phyloP scores from a whole-genome alignment of 2,797 vertebrate genomes.

The Pseudomugil gertrudae region DNA sequence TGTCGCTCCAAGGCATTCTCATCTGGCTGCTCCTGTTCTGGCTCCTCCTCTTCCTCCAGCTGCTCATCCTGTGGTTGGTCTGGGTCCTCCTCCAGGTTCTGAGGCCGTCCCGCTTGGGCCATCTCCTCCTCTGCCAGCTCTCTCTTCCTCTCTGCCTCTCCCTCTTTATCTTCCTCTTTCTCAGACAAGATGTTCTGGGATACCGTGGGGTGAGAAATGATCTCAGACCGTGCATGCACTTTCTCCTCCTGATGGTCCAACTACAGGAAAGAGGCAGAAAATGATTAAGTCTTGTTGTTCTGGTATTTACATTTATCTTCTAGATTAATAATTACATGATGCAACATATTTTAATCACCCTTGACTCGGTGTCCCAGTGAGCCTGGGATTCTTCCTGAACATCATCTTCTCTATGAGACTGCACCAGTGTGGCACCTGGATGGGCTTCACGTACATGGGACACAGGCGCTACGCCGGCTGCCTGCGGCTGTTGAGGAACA shows the following conservation, averaged over 20 bases:
- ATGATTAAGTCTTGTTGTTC: not conserved
- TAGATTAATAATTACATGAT: not conserved
- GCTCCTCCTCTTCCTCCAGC: constrained; percentile 66
- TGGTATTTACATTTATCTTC: not conserved
- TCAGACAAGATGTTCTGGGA: constrained; percentile 42
- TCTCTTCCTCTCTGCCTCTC: constrained; percentile 81
- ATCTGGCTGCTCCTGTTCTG: constrained; percentile 68
- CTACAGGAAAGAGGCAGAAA: constrained; percentile 28
- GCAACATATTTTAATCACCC: constrained; percentile 42
- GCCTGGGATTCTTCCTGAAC: constrained; percentile 22
- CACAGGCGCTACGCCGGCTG: constrained; percentile 25
- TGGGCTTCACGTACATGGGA: constrained; percentile 46
- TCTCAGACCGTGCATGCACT: constrained; percentile 15
- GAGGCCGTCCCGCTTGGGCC: constrained; percentile 92
- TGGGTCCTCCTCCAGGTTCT: constrained; percentile 88
- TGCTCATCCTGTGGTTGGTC: constrained; percentile 83
- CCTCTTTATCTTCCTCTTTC: constrained; percentile 68
- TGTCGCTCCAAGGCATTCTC: constrained; percentile 78
- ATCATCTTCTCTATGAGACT: constrained; percentile 20
- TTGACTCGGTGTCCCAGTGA: constrained; percentile 43
- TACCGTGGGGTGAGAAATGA: constrained; percentile 26
- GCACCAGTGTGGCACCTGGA: not conserved
- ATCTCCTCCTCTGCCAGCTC: constrained; percentile 93
- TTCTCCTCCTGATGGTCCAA: constrained; percentile 46
- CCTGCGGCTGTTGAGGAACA: constrained; percentile 27